Base-by-base conservation (phyloP, 37 sponge, comb jelly and placozoan species). In the Beroe ovata region DNA sequence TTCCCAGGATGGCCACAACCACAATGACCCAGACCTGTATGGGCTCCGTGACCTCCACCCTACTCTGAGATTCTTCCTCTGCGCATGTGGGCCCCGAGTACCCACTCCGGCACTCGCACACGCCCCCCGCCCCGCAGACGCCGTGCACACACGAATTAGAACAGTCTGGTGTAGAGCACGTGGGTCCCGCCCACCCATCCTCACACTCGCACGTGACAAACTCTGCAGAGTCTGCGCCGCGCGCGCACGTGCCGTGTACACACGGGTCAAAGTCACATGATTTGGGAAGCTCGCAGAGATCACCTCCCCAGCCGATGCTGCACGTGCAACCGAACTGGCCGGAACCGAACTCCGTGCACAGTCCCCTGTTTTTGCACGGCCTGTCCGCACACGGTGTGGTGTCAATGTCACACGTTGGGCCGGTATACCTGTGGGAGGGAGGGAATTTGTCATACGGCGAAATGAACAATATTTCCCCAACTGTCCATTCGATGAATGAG, bases 61-160 rank as follows among this genome's bases (percentile, higher is more conserved):
- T 38, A 4, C n/a, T 36, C 89, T 59, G 38, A 25, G 6, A 41
- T 20, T 60, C 60, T 60, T 41, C 84, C 60, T 60, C 33, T 64
- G 32, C 29, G 81, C 91, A 90, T 21, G 91, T 84, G 72, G 81
- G 91, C 22, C 91, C 91, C 60, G 81, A 33, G 91, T 77, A 90
- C 19, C 91, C 91, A n/a, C 60, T 29, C 63, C 84, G 21, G 84
- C 91, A 90, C 61, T 11, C 11, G 29, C 81, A 72, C 30, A 32
- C 60, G 20, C 72, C 91, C 20, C n/a, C 64, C 21, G 60, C 28
- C 28, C 54, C 8, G 33, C 84, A 77, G 0, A 23, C n/a, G 6
- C 84, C 84, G 84, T 77, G 35, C 47, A 42, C 38, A 54, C 84
- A 77, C 25, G 84, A 21, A 28, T 2, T 25, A 11, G 54, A 47